phyloP scores from a whole-genome alignment of 1,140 invertebrate genomes.

The Drosophila aff. region DNA sequence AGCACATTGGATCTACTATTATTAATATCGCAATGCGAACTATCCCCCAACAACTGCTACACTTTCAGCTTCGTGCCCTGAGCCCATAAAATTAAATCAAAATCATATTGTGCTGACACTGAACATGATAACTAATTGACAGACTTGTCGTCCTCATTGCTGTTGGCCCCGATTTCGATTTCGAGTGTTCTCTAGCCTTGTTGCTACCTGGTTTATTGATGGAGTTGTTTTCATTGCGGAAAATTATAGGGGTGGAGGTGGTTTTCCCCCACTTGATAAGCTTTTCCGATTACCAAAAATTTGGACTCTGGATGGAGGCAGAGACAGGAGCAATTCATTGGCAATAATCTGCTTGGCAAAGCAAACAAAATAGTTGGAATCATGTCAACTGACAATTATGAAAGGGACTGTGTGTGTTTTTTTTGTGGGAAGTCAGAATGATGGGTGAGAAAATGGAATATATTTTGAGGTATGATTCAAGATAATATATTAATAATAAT shows the following conservation, averaged over 20 bases:
- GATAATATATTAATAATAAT: neutral
- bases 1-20: slow-evolving; percentile 37
- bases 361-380: slow-evolving; percentile 46
- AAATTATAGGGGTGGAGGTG: slow-evolving; percentile 2
- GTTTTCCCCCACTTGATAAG: slow-evolving; percentile 49
- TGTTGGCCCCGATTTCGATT: slow-evolving; percentile 27
- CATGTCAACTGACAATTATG: slow-evolving; percentile 31
- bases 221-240: slow-evolving; percentile 45
- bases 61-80: slow-evolving; percentile 19
- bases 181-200: slow-evolving; percentile 33
- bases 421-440: slow-evolving; percentile 17
- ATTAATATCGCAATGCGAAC: slow-evolving; percentile 21
- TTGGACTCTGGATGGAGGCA: slow-evolving; percentile 20
- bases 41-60: neutral
- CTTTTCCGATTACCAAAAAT: slow-evolving; percentile 40
- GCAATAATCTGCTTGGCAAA: slow-evolving; percentile 56
- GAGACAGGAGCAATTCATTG: slow-evolving; percentile 41
- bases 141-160: slow-evolving; percentile 59
- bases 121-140: slow-evolving; percentile 82
- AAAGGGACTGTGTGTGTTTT: neutral
- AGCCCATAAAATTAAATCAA: slow-evolving; percentile 75
- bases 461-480: neutral
- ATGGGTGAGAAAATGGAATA: slow-evolving; percentile 2
- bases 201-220: slow-evolving; percentile 48
- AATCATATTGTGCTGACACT: slow-evolving; percentile 74